phyloP scores from a whole-genome alignment of 2,797 vertebrate genomes.

The Chelmon rostratus region DNA sequence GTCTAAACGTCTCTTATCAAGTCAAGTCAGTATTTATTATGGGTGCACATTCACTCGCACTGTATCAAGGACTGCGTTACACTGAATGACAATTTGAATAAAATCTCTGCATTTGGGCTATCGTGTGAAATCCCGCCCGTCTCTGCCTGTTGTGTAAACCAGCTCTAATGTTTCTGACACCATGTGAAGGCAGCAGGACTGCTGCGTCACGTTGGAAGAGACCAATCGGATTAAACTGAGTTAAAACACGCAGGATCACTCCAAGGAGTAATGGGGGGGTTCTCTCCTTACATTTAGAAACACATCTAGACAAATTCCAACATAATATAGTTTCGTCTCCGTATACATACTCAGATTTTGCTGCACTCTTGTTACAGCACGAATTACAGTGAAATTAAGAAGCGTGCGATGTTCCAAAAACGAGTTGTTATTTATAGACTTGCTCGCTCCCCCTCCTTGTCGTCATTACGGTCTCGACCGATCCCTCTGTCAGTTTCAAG shows the following conservation, averaged over 20 bases:
- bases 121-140: not conserved
- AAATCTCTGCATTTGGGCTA: fast-evolving
- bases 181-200: slow-evolving; percentile 62
- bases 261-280: slow-evolving; percentile 35
- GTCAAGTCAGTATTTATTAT: not conserved
- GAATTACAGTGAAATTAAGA: fast-evolving
- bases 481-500: slow-evolving; percentile 84
- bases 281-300: fast-evolving
- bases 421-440: slow-evolving; percentile 3
- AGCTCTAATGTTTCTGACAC: slow-evolving; percentile 39
- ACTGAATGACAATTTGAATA: not conserved
- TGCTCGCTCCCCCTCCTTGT: slow-evolving; percentile 26
- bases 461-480: slow-evolving; percentile 54
- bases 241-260: slow-evolving; percentile 63
- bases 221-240: slow-evolving; percentile 85
- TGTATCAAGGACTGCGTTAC: fast-evolving
- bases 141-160: slow-evolving; percentile 26
- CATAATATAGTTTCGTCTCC: fast-evolving
- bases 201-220: slow-evolving; percentile 75
- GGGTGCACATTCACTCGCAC: not conserved
- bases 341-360: fast-evolving
- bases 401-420: fast-evolving
- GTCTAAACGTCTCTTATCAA: not conserved
- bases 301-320: fast-evolving
- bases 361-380: fast-evolving